A percentile compares a stretch with the other conserved stretches of the same genome.
These are phyloP conservation scores for Linepithema humile DNA, from an alignment of 1,140 invertebrate species.

Conservation along the genomic window DNA sequence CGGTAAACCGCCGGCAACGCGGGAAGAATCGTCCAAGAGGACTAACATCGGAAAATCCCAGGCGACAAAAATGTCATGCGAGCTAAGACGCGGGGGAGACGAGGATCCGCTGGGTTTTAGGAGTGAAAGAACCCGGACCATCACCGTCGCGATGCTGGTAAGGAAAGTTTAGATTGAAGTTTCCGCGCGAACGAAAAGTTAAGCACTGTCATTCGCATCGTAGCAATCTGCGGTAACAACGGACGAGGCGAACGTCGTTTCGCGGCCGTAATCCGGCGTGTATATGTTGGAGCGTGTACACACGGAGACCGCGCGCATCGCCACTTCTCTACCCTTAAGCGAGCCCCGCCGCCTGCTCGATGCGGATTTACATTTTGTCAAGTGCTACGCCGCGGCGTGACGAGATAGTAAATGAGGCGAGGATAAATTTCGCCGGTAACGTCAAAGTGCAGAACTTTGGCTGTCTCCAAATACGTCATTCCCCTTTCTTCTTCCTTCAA, in stretches of 20 bases:
- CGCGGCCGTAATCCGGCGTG: constrained; percentile 51
- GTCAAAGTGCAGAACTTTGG: constrained; percentile 30
- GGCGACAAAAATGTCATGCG: constrained; percentile 20
- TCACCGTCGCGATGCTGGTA: neutral
- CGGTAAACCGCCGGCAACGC: constrained; percentile 42
- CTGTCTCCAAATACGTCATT: constrained; percentile 27
- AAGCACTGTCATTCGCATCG: constrained; percentile 73
- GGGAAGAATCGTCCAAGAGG: constrained; percentile 46
- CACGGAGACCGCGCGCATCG: no score
- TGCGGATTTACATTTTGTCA: constrained; percentile 50
- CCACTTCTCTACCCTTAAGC: constrained; percentile 31
- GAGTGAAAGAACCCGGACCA: constrained; percentile 2
- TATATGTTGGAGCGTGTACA: constrained; percentile 24
- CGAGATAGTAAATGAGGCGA: constrained; percentile 47
- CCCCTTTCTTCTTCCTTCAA: neutral
- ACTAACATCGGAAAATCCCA: constrained; percentile 47
- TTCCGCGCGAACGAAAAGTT: constrained; percentile 76
- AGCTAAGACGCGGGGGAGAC: neutral
- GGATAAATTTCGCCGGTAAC: constrained; percentile 46
- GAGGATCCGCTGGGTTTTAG: neutral
- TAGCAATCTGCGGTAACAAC: constrained; percentile 68
- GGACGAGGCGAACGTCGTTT: constrained; percentile 38
- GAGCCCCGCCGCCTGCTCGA: neutral
- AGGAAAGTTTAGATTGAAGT: constrained; percentile 78
- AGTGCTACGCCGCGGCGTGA: constrained; percentile 28